Evolutionary conservation across 2,113 vertebrate species (phyloP).

Genomic region (Rafetus swinhoei): DNA sequence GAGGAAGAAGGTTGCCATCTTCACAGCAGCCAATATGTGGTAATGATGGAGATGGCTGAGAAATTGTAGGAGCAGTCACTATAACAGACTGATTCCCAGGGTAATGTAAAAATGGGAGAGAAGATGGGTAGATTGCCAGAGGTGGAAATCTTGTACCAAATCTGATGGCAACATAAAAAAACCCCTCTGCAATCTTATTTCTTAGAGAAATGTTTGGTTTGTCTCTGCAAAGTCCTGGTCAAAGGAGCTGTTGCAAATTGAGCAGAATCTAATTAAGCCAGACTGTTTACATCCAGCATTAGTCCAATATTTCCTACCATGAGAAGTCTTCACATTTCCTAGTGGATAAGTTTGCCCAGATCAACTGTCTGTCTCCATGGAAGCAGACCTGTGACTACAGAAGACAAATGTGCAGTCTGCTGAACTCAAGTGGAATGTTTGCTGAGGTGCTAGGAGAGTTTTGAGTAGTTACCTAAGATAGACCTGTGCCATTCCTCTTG

Average conservation of each 20-base stretch:
- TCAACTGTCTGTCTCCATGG: background rate
- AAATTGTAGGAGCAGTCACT: no score
- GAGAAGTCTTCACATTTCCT: background rate
- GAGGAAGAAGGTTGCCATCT: no score
- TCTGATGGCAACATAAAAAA: background rate
- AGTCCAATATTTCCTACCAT: background rate
- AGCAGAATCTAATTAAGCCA: background rate
- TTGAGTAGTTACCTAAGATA: background rate
- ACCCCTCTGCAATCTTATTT: background rate
- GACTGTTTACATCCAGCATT: background rate
- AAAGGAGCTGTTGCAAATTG: background rate
- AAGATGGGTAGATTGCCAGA: background rate
- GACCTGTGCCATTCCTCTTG: rapidly evolving
- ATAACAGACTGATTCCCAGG: background rate
- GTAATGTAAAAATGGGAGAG: background rate
- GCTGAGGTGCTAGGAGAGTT: background rate
- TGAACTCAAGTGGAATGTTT: background rate
- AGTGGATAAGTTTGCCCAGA: background rate
- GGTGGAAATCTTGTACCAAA: no score
- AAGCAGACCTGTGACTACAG: rapidly evolving
- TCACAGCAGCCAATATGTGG: no score
- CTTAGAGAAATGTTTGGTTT: background rate
- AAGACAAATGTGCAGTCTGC: background rate
- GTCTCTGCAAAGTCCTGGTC: background rate
- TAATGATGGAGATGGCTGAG: no score